Percentiles rank a stretch among this genome's conserved stretches.
phyloP scores from a whole-genome alignment of 2,113 vertebrate species.

The Macheiramphus alcinus region DNA sequence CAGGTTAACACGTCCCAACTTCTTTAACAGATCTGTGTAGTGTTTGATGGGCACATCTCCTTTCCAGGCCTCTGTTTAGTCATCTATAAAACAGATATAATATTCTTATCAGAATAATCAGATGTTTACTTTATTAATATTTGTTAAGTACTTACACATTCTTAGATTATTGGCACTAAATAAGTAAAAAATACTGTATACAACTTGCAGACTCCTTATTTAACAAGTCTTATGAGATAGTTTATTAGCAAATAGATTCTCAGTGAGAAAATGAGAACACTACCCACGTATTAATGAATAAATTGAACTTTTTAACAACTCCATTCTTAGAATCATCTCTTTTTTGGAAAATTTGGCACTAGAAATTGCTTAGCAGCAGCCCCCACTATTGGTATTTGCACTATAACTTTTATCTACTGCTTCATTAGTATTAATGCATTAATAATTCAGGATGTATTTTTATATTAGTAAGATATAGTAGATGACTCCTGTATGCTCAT shows the following conservation, averaged over 20 bases:
- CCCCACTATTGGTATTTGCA: background rate
- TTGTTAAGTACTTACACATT: background rate
- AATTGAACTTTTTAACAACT: background rate
- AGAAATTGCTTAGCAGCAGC: background rate
- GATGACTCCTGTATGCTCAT: background rate
- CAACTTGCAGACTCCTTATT: background rate
- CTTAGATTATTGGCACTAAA: background rate
- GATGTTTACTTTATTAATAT: background rate
- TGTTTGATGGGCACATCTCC: background rate
- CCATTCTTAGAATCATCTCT: background rate
- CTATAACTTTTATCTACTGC: background rate
- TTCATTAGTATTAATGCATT: background rate
- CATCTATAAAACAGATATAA: background rate
- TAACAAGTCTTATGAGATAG: background rate
- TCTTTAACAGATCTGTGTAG: background rate
- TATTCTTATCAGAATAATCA: background rate
- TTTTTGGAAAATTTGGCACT: background rate
- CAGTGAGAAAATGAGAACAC: background rate
- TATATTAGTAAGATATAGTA: background rate
- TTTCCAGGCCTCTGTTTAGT: background rate
- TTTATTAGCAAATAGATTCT: background rate
- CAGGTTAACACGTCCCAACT: background rate
- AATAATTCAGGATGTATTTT: background rate
- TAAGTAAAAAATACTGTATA: background rate
- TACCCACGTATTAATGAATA: background rate